These are phyloP conservation scores for Dasysyrphus tricinctus DNA, from an alignment of 2,888 invertebrate genomes.

Conservation along the genomic window DNA sequence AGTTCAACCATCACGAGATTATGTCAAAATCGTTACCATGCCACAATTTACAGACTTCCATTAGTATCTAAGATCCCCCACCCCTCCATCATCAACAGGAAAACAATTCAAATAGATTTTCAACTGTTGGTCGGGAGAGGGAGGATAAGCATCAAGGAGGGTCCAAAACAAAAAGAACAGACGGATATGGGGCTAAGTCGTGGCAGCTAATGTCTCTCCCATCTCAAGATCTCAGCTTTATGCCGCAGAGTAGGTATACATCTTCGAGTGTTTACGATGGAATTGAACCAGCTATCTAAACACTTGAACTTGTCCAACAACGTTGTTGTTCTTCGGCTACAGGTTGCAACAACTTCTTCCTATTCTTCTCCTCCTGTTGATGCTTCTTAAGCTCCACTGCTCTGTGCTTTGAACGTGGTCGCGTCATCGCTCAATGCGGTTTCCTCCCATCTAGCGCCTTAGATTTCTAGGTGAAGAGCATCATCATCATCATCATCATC, in stretches of 20 bases:
- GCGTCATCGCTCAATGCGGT: conserved; percentile 29
- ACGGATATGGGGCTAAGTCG: conserved; percentile 61
- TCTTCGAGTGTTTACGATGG: conserved; percentile 33
- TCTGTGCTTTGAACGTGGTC: neutral
- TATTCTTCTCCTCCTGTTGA: neutral
- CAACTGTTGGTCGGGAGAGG: neutral
- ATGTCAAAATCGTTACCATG: conserved; percentile 63
- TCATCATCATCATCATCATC: conserved; percentile 15
- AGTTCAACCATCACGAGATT: conserved; percentile 54
- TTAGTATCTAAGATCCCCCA: neutral
- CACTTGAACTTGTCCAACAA: conserved; percentile 68
- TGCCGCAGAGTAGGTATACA: neutral
- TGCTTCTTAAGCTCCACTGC: neutral
- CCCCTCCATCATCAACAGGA: neutral
- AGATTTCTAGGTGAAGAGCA: conserved; percentile 46
- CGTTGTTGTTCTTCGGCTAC: conserved; percentile 68
- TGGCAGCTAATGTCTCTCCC: conserved; percentile 48
- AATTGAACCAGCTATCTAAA: conserved; percentile 62
- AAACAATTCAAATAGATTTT: conserved; percentile 22
- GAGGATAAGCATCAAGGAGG: neutral
- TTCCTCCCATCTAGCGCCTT: conserved; percentile 52
- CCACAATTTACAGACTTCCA: conserved; percentile 60
- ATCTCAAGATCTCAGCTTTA: conserved; percentile 6
- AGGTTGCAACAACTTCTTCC: conserved; percentile 65
- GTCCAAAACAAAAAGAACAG: conserved; percentile 34